These are phyloP conservation scores for Heterodera schachtii DNA, from an alignment of 1,140 invertebrate genomes.

Conservation along the genomic window DNA sequence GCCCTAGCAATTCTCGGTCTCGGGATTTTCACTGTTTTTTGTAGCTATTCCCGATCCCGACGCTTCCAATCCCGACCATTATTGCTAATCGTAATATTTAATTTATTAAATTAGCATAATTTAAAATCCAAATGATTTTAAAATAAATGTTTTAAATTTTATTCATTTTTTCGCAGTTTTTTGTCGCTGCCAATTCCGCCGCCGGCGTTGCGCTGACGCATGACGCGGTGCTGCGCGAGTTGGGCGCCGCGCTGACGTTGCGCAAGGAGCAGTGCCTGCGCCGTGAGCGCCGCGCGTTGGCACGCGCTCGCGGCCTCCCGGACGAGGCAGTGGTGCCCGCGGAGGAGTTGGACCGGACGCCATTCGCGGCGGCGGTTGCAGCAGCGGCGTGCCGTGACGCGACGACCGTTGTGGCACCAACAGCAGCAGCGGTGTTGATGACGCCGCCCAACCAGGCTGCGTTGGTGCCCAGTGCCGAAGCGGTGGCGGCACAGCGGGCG, in stretches of 20 bases:
- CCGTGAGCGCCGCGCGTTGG: conserved; percentile 28
- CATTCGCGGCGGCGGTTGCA: conserved; percentile 6
- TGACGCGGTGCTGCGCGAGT: conserved; percentile 17
- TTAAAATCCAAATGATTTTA: too few species aligned
- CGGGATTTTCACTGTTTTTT: too few species aligned
- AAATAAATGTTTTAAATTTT: too few species aligned
- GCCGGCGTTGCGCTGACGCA: background rate
- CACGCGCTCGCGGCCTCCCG: conserved; percentile 21
- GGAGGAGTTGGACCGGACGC: conserved; percentile 34
- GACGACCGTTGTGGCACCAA: background rate
- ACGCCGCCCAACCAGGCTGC: background rate
- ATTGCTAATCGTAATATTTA: too few species aligned
- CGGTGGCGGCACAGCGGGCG: background rate
- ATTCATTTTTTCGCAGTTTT: too few species aligned
- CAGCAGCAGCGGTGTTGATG: background rate
- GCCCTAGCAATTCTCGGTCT: too few species aligned
- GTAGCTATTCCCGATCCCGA: too few species aligned
- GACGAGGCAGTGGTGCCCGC: conserved; percentile 10
- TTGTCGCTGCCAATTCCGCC: background rate
- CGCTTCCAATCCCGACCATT: too few species aligned
- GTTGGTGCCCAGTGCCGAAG: background rate
- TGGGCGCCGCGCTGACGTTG: conserved; percentile 13
- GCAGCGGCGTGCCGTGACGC: background rate
- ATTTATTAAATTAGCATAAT: too few species aligned
- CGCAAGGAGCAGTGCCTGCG: conserved; percentile 34